Conservation (phyloP, 2,113 vertebrate genomes). For the Candoia aspera region DNA sequence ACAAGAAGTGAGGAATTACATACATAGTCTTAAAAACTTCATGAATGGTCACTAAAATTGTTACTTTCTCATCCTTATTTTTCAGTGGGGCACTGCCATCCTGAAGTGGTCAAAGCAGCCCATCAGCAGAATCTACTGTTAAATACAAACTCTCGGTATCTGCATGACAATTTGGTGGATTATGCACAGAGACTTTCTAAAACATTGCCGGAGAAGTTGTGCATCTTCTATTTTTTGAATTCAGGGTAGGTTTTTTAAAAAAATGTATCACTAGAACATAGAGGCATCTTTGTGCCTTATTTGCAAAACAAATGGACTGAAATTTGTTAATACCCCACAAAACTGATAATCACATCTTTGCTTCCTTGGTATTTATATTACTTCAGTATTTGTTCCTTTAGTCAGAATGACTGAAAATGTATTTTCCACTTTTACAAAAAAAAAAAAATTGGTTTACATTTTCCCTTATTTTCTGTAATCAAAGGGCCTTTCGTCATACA, state of each 20-base stretch:
- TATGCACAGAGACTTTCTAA: slow-evolving; percentile 85
- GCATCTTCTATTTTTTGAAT: slow-evolving; percentile 92
- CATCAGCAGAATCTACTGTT: slow-evolving; percentile 85
- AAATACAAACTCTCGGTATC: slow-evolving; percentile 89
- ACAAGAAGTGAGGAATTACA: background rate
- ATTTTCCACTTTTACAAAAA: background rate
- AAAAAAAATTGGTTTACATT: background rate
- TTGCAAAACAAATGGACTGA: background rate
- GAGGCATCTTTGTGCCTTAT: background rate
- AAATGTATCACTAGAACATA: background rate
- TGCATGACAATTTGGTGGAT: slow-evolving; percentile 88
- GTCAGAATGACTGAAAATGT: background rate
- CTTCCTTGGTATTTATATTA: background rate
- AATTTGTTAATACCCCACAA: background rate
- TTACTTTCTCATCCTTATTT: slow-evolving; percentile 22
- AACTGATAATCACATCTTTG: background rate
- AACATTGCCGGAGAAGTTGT: slow-evolving; percentile 83
- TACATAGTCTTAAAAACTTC: background rate
- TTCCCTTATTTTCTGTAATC: background rate
- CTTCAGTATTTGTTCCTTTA: background rate
- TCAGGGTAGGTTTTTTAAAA: slow-evolving; percentile 82
- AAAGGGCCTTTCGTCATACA: background rate
- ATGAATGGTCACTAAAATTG: background rate
- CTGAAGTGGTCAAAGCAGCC: slow-evolving; percentile 86
- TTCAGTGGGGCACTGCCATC: slow-evolving; percentile 93